phyloP scores from a whole-genome alignment of 2,888 invertebrate species.

The Synanthedon andrenaeformis region DNA sequence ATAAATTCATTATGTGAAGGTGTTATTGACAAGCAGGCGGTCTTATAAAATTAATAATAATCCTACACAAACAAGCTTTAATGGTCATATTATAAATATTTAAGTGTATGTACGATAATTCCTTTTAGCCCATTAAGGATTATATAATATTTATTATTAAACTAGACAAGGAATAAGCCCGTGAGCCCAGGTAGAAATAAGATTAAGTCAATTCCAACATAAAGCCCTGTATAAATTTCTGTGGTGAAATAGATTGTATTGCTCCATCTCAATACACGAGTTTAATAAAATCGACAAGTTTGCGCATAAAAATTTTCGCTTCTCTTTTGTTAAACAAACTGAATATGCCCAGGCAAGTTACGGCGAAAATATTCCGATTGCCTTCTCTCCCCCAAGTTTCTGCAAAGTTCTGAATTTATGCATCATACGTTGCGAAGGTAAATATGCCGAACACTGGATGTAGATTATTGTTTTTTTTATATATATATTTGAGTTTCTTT shows the following conservation, averaged over 20 bases:
- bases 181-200: too few relatives aligned
- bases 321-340: slow-evolving; percentile 2
- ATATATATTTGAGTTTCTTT: neutral
- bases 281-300: slow-evolving; percentile 3
- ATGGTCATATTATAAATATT: too few relatives aligned
- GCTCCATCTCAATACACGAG: neutral
- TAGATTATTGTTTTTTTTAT: slow-evolving; percentile 5
- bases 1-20: too few relatives aligned
- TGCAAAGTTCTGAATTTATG: slow-evolving; percentile 4
- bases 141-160: too few relatives aligned
- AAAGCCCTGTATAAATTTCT: neutral
- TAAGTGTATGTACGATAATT: too few relatives aligned
- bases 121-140: too few relatives aligned
- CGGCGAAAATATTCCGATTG: slow-evolving; percentile 5
- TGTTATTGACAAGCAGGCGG: too few relatives aligned
- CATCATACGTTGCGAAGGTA: slow-evolving; percentile 5
- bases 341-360: slow-evolving; percentile 3
- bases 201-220: too few relatives aligned
- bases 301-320: neutral
- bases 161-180: too few relatives aligned
- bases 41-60: too few relatives aligned
- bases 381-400: slow-evolving; percentile 1
- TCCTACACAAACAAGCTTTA: too few relatives aligned
- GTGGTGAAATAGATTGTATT: neutral
- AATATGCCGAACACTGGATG: slow-evolving; percentile 3